phyloP scores from a whole-genome alignment of 2,888 invertebrate species.

The Horisme vitalbata region DNA sequence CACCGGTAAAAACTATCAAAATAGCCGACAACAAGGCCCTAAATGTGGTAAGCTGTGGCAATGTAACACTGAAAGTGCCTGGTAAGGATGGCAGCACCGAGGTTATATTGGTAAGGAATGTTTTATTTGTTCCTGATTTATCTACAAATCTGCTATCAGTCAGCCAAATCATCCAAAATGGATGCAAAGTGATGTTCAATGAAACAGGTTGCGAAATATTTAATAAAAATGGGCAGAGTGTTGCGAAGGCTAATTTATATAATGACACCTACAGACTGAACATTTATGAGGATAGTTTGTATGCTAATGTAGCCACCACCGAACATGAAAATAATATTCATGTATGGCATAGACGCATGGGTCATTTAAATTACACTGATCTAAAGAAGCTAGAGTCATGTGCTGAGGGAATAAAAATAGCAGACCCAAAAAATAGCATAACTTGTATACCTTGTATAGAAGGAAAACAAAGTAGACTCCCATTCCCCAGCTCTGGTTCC shows the following conservation, averaged over 20 bases:
- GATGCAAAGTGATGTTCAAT: constrained; percentile 8
- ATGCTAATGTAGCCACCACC: background rate
- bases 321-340: constrained; percentile 11
- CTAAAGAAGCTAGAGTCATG: constrained; percentile 28
- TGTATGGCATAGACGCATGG: constrained; percentile 31
- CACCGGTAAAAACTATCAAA: too few species aligned
- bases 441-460: constrained; percentile 27
- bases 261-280: background rate
- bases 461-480: constrained; percentile 31
- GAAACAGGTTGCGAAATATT: constrained; percentile 6
- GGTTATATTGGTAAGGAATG: constrained; percentile 9
- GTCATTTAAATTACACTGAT: constrained; percentile 32
- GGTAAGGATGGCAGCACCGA: background rate
- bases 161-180: constrained; percentile 11
- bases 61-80: constrained; percentile 7
- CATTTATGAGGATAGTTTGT: too few species aligned
- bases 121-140: constrained; percentile 16
- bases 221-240: constrained; percentile 1
- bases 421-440: background rate
- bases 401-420: constrained; percentile 26
- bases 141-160: constrained; percentile 14
- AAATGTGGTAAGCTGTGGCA: constrained; percentile 9
- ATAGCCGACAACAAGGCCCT: too few species aligned
- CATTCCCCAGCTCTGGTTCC: constrained; percentile 25
- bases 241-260: background rate